Conservation (phyloP, 2,113 vertebrate genomes). For the Isurus oxyrinchus region DNA sequence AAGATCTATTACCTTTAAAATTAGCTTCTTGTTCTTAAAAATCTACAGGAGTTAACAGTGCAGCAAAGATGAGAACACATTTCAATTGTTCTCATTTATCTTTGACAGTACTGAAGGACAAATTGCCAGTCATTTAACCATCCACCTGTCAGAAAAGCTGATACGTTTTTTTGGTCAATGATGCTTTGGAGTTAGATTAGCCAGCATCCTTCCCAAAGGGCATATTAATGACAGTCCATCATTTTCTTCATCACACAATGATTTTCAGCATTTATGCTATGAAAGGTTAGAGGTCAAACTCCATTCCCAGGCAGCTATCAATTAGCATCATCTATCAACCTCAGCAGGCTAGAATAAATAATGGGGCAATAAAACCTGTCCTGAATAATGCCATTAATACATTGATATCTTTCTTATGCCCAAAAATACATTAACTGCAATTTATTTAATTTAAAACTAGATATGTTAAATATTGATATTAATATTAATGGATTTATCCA, state of each 20-base stretch:
- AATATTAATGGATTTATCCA: background rate
- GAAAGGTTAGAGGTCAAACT: background rate
- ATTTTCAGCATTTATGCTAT: background rate
- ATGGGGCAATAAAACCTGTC: background rate
- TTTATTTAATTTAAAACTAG: background rate
- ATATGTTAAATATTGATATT: background rate
- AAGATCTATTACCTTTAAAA: slow-evolving; percentile 9
- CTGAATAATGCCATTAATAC: background rate
- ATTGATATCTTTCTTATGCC: background rate
- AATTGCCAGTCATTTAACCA: slow-evolving; percentile 1
- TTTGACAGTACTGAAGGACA: background rate
- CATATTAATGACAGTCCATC: background rate
- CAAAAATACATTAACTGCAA: background rate
- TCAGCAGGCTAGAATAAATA: background rate
- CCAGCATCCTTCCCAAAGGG: background rate
- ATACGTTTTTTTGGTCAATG: background rate
- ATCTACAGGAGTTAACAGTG: background rate
- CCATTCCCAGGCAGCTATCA: background rate
- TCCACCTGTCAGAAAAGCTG: background rate
- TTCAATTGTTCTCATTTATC: slow-evolving; percentile 26
- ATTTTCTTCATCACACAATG: slow-evolving; percentile 9
- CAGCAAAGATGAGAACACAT: background rate
- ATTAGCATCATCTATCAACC: slow-evolving; percentile 1
- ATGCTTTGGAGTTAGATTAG: background rate
- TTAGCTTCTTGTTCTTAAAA: background rate